Evolutionary conservation across 2,888 invertebrate species (phyloP).

Genomic region (Oscheius myriophilus): DNA sequence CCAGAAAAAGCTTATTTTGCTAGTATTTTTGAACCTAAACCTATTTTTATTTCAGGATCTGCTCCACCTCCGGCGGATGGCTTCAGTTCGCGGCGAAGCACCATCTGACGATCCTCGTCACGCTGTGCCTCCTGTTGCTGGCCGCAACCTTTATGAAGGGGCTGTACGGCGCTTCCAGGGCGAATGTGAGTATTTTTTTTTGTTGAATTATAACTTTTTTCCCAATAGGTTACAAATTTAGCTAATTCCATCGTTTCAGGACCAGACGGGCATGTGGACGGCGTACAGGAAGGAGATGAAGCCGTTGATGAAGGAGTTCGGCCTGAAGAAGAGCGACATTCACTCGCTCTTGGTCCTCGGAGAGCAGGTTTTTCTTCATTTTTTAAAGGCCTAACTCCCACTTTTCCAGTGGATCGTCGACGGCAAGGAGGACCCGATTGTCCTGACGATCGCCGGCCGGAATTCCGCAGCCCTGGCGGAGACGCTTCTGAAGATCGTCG

Average conservation of each 20-base stretch:
- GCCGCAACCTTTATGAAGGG: no score
- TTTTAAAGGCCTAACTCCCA: not conserved
- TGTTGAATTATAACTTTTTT: constrained; percentile 1
- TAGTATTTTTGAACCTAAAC: no score
- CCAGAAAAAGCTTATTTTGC: no score
- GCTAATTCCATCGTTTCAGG: constrained; percentile 8
- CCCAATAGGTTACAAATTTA: not conserved
- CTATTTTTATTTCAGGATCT: constrained; percentile 3
- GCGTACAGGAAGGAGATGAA: constrained; percentile 15
- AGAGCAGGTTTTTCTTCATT: not conserved
- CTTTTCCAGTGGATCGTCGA: constrained; percentile 17
- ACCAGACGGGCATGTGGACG: constrained; percentile 2
- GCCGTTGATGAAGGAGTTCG: constrained; percentile 4
- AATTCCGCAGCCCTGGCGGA: constrained; percentile 1
- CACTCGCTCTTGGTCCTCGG: constrained; percentile 18
- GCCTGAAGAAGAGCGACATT: constrained; percentile 3
- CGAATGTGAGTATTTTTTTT: no score
- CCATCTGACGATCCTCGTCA: constrained; percentile 17
- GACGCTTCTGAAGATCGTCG: not conserved
- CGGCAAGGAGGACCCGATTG: not conserved
- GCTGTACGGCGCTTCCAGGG: no score
- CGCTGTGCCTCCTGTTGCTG: constrained; percentile 1
- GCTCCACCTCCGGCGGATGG: constrained; percentile 14
- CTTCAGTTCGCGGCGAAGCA: not conserved
- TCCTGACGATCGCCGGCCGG: constrained; percentile 11